A percentile compares a stretch with the other conserved stretches of the same genome.
These are phyloP conservation scores for Drosophila truncata DNA, from an alignment of 1,140 invertebrate genomes.

Conservation along the genomic window DNA sequence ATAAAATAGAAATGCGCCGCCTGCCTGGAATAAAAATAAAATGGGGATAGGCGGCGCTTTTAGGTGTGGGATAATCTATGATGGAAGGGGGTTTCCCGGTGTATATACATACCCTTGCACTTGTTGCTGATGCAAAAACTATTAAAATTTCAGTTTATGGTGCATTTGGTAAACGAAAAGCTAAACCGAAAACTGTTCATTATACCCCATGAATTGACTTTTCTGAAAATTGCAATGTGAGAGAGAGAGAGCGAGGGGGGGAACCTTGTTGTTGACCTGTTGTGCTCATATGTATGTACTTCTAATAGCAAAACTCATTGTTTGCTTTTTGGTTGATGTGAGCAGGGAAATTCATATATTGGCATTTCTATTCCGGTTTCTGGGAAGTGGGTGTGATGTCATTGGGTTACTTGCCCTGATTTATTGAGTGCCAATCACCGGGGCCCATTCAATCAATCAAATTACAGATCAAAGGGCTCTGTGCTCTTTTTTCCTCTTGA, in stretches of 20 bases:
- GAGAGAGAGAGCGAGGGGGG: background rate
- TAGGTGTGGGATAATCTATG: conserved; percentile 3
- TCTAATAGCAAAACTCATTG: conserved; percentile 40
- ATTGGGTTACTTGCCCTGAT: conserved; percentile 36
- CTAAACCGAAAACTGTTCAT: conserved; percentile 30
- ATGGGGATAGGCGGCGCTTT: background rate
- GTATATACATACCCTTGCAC: conserved; percentile 11
- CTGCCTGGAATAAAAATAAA: conserved; percentile 23
- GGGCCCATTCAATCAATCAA: conserved; percentile 69
- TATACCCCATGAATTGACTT: conserved; percentile 43
- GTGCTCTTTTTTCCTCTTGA: background rate
- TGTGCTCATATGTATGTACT: conserved; percentile 1
- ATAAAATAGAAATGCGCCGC: conserved; percentile 10
- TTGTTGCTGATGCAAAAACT: conserved; percentile 6
- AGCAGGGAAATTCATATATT: conserved; percentile 26
- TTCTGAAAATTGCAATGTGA: conserved; percentile 20
- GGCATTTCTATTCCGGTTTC: conserved; percentile 20
- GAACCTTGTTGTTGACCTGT: conserved; percentile 11
- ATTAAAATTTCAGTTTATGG: conserved; percentile 48
- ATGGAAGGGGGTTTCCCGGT: conserved; percentile 3
- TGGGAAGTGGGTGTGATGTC: conserved; percentile 11
- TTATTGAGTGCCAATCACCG: conserved; percentile 58
- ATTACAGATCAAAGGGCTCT: conserved; percentile 63
- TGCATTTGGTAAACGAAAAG: conserved; percentile 26
- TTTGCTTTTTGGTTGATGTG: conserved; percentile 34